phyloP scores from a whole-genome alignment of 2,888 invertebrate species.

The Uloborus plumipes region DNA sequence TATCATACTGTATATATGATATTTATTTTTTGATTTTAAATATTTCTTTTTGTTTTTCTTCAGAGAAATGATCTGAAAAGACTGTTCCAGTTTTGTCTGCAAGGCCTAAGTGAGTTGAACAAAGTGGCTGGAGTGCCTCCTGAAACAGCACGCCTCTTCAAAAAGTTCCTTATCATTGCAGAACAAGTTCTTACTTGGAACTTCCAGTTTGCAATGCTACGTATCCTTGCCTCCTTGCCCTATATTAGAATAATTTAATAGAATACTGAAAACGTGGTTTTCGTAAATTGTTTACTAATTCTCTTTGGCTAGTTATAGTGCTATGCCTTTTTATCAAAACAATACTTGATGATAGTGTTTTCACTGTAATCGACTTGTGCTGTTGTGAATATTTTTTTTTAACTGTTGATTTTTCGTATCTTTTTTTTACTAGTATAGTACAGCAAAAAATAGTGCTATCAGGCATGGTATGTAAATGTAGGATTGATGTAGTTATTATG shows the following conservation, averaged over 20 bases:
- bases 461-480: too few species aligned
- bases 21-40: neutral
- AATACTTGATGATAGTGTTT: too few species aligned
- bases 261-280: too few species aligned
- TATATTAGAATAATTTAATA: neutral
- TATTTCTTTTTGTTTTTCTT: conserved; percentile 29
- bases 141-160: conserved; percentile 77
- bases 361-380: too few species aligned
- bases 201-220: conserved; percentile 73
- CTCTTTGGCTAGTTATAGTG: too few species aligned
- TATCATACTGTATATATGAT: neutral
- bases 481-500: too few species aligned
- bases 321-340: too few species aligned
- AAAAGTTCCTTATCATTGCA: conserved; percentile 81
- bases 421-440: too few species aligned
- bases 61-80: conserved; percentile 80
- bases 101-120: conserved; percentile 77
- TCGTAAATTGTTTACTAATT: too few species aligned
- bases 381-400: too few species aligned
- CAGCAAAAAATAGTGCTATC: too few species aligned
- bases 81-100: conserved; percentile 82
- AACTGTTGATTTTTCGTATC: too few species aligned
- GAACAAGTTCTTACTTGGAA: conserved; percentile 87
- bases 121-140: conserved; percentile 64
- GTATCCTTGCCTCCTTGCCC: conserved; percentile 56